Evolutionary conservation across 2,113 vertebrate genomes (phyloP).

Genomic region (Scartelaos histophorus): DNA sequence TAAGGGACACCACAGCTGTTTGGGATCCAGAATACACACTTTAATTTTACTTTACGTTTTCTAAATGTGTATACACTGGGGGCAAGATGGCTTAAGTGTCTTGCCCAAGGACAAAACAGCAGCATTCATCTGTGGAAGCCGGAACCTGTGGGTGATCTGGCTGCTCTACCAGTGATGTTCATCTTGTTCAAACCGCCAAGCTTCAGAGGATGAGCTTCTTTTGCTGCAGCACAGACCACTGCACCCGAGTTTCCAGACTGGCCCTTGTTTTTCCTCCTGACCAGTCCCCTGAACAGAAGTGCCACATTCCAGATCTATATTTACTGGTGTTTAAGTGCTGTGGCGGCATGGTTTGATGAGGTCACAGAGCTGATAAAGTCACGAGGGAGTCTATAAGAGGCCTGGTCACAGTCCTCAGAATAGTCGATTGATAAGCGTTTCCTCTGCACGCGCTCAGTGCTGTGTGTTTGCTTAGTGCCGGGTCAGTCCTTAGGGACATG

Average conservation of each 20-base stretch:
- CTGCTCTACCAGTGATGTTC: too few relatives aligned
- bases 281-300: neutral
- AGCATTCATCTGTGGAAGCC: too few relatives aligned
- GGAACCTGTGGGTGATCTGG: too few relatives aligned
- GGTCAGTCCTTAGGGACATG: neutral
- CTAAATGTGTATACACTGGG: too few relatives aligned
- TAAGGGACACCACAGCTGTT: too few relatives aligned
- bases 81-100: too few relatives aligned
- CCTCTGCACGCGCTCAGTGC: neutral
- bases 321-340: slow-evolving; percentile 46
- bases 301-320: slow-evolving; percentile 25
- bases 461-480: neutral
- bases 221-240: too few relatives aligned
- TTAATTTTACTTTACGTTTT: too few relatives aligned
- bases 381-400: neutral
- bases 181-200: too few relatives aligned
- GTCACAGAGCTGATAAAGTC: slow-evolving; percentile 45
- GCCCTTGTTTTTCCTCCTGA: neutral
- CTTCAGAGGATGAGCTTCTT: too few relatives aligned
- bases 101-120: too few relatives aligned
- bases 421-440: neutral
- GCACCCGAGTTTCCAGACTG: neutral
- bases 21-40: too few relatives aligned
- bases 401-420: slow-evolving; percentile 44
- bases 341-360: slow-evolving; percentile 28